These are phyloP conservation scores for Echinometra lucunter DNA, from an alignment of 53 echinoderm and acorn worm genomes.

Conservation along the genomic window DNA sequence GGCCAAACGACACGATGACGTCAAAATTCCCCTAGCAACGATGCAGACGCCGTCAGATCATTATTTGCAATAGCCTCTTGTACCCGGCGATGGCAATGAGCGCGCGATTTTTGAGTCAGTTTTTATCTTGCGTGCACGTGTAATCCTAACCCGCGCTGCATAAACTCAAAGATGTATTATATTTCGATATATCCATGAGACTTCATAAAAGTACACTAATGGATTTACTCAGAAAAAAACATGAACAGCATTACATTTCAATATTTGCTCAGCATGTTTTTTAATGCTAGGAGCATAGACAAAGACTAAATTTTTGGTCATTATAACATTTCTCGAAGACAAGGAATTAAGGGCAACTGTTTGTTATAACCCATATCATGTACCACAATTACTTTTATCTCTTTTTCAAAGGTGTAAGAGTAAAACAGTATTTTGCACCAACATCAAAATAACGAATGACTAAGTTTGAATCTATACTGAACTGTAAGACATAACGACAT, in stretches of 20 bases:
- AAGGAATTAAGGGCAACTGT: not conserved
- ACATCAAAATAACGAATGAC: not conserved
- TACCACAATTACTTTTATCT: not conserved
- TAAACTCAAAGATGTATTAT: not conserved
- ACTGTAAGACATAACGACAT: not conserved
- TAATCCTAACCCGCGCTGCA: not conserved
- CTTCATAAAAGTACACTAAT: not conserved
- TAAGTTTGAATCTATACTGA: not conserved
- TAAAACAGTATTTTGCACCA: too few relatives aligned
- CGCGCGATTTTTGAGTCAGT: conserved; percentile 41
- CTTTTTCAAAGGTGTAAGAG: not conserved
- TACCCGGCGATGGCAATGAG: not conserved
- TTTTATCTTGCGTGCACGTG: not conserved
- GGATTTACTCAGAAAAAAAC: not conserved
- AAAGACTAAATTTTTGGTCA: not conserved
- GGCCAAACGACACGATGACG: conserved; percentile 17
- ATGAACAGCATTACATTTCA: not conserved
- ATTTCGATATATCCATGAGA: not conserved
- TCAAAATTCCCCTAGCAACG: conserved; percentile 37
- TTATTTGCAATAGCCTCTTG: conserved; percentile 7
- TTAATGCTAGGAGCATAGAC: not conserved
- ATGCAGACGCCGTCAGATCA: not conserved
- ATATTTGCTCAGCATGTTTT: not conserved
- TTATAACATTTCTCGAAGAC: not conserved
- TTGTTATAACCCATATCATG: not conserved